Evolutionary conservation across 2,113 vertebrate genomes (phyloP).

Genomic region (Mugil cephalus): DNA sequence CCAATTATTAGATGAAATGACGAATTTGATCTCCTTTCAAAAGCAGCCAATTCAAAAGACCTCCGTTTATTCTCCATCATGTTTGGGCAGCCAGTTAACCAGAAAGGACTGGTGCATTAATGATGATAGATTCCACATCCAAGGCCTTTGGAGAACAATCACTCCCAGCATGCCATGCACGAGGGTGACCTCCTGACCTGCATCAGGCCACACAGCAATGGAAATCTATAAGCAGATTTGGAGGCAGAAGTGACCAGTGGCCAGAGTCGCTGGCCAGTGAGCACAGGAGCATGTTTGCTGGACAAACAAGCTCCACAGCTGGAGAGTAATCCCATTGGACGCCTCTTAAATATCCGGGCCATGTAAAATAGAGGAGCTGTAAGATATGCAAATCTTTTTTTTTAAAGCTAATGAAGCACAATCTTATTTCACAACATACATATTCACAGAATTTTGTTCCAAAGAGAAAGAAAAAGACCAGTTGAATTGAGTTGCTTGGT

Average conservation of each 20-base stretch:
- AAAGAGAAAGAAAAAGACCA: constrained; percentile 57
- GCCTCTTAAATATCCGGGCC: constrained; percentile 71
- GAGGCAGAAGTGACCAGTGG: constrained; percentile 82
- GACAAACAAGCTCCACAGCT: constrained; percentile 81
- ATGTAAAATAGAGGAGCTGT: constrained; percentile 63
- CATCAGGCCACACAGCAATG: constrained; percentile 91
- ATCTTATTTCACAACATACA: constrained; percentile 77
- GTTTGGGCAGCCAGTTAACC: constrained; percentile 89
- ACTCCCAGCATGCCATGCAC: constrained; percentile 93
- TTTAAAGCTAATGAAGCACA: constrained; percentile 77
- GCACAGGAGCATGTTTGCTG: constrained; percentile 81
- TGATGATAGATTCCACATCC: constrained; percentile 96
- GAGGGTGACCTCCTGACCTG: constrained; percentile 92
- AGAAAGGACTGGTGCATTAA: constrained; percentile 91
- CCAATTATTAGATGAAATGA: constrained; percentile 96
- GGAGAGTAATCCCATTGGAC: constrained; percentile 75
- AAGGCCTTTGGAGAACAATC: constrained; percentile 91
- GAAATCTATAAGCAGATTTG: constrained; percentile 94
- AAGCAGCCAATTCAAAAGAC: constrained; percentile 87
- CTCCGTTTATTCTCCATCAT: constrained; percentile 88
- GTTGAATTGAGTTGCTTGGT: constrained; percentile 68
- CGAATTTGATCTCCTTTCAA: constrained; percentile 93
- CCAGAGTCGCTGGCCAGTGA: constrained; percentile 61
- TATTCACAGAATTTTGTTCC: constrained; percentile 69
- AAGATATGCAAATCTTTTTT: constrained; percentile 82